Evolutionary conservation across 2,113 vertebrate species (phyloP), one percentile per base, ranked within the genome.

Genomic region (Tonatia bakeri): DNA sequence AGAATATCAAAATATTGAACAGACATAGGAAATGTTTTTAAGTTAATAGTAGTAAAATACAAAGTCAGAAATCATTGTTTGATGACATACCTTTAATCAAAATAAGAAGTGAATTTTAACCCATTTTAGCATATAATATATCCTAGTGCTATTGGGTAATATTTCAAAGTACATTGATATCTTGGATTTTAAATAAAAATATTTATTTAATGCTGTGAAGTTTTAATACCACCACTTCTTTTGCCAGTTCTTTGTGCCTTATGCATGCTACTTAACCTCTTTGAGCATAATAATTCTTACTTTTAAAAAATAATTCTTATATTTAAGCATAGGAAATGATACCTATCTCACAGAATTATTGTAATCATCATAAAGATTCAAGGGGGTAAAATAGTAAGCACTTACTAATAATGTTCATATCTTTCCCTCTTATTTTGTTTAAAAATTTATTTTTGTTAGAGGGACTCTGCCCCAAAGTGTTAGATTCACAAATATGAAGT

Each of bases 101-200:
- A 96, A 93, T 59, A 88, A 84, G 54, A 83, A 92, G 16, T 70
- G 24, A 90, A 83, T 70, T 81, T 90, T 81, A 87, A 82, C 31
- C 45, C 1, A 4, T 81, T 75, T 89, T 88, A 67, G 31, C 15
- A 73, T 87, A 47, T 67, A 82, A n/a, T 81, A 75, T 17, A 89
- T 90, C 59, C 43, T 72, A 76, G 26, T 54, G 43, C 72, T 47
- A 92, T 40, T 61, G 47, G 15, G 7, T 73, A 94, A 26, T 91
- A 91, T 93, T 85, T 75, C 61, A 85, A 90, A 88, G 22, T 85
- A 80, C 69, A 26, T 47, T 43, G 11, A 17, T 67, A 4, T 70
- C n/a, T 93, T 61, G 24, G 10, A 28, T 28, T 61, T 61, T 61
- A 61, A 61, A 12, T 61, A 61, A 61, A 61, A 61, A 61, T 26